Percentiles rank a stretch among this genome's conserved stretches.
These are phyloP conservation scores for Acanthisitta chloris DNA, from an alignment of 2,113 vertebrate genomes.

Conservation along the genomic window DNA sequence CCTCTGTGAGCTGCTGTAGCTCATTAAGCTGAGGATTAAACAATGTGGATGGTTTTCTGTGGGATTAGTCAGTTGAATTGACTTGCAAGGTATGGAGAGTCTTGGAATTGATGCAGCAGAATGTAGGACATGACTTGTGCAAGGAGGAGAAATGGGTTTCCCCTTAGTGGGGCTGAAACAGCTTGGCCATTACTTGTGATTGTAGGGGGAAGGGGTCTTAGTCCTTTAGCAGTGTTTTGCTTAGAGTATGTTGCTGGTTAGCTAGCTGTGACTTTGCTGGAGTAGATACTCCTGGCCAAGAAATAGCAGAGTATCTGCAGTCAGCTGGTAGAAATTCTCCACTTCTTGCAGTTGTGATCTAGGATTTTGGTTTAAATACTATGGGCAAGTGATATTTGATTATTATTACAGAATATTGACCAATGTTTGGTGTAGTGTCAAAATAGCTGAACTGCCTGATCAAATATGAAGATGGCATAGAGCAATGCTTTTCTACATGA, in stretches of 20 bases:
- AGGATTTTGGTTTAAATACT: neutral
- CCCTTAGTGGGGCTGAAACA: neutral
- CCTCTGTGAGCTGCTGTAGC: neutral
- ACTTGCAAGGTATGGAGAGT: neutral
- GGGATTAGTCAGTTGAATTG: neutral
- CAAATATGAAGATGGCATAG: neutral
- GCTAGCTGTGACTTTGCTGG: neutral
- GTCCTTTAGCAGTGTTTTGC: neutral
- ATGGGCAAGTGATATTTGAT: neutral
- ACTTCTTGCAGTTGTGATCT: neutral
- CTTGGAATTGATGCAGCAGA: neutral
- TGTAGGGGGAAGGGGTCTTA: neutral
- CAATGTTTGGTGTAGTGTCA: neutral
- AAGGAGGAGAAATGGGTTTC: neutral
- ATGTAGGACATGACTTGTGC: neutral
- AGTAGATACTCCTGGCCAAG: neutral
- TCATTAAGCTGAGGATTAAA: neutral
- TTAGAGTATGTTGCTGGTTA: neutral
- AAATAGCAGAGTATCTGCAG: neutral
- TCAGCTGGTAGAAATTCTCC: neutral
- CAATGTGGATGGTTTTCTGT: neutral
- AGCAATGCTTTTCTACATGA: neutral
- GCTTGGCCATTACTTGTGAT: rapidly evolving
- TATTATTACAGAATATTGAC: neutral
- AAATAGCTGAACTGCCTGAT: neutral